phyloP scores from a whole-genome alignment of 2,888 invertebrate species.

The Troglohyphantes excavatus region DNA sequence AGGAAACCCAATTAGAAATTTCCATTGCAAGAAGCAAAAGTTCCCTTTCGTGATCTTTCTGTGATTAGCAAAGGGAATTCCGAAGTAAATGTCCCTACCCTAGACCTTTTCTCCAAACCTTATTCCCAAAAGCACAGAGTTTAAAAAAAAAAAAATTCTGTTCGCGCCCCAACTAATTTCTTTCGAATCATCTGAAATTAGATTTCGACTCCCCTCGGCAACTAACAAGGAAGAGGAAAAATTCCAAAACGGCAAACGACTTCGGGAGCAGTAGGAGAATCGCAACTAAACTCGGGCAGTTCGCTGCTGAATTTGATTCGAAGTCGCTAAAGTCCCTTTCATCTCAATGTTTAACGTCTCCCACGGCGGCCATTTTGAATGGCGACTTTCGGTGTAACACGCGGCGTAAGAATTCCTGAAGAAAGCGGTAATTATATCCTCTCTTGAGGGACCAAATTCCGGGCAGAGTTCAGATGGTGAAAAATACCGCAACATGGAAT shows the following conservation, averaged over 20 bases:
- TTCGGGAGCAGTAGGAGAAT: constrained; percentile 23
- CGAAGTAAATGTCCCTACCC: constrained; percentile 24
- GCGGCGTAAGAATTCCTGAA: background rate
- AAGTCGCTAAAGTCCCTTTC: no score
- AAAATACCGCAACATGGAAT: constrained; percentile 41
- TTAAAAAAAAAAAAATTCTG: constrained; percentile 32
- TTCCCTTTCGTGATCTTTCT: constrained; percentile 18
- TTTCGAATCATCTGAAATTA: constrained; percentile 76
- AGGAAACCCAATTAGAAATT: constrained; percentile 43
- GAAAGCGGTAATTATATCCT: constrained; percentile 56
- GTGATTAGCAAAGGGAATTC: constrained; percentile 52
- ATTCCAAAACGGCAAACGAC: constrained; percentile 43
- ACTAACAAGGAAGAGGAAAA: constrained; percentile 4
- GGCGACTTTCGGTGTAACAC: constrained; percentile 17
- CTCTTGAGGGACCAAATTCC: constrained; percentile 5
- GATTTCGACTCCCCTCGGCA: constrained; percentile 60
- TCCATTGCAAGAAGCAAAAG: constrained; percentile 12
- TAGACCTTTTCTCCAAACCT: constrained; percentile 1
- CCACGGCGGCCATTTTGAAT: constrained; percentile 68
- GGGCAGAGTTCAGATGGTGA: constrained; percentile 33
- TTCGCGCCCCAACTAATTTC: constrained; percentile 67
- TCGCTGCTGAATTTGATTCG: constrained; percentile 5
- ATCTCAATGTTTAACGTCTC: no score
- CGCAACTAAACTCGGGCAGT: constrained; percentile 47
- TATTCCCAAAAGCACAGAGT: constrained; percentile 55